Percentiles rank a stretch among this genome's conserved stretches.
Conservation (phyloP, 2,113 vertebrate genomes). For the Cephalopholis sonnerati region DNA sequence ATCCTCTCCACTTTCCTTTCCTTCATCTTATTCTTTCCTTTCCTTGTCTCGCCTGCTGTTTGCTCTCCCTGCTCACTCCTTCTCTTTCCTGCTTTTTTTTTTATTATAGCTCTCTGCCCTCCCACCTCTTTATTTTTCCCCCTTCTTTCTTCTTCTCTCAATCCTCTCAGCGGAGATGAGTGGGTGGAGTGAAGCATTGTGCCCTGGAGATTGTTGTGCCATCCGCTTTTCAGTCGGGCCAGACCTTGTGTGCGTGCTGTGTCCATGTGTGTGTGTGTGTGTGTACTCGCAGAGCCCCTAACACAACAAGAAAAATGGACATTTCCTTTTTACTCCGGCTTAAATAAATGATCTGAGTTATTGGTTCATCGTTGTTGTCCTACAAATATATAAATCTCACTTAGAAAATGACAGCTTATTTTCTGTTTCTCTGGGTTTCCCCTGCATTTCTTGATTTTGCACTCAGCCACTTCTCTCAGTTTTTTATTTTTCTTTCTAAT, state of each 20-base stretch:
- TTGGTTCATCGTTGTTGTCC: slow-evolving; percentile 46
- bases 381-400: slow-evolving; percentile 69
- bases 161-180: slow-evolving; percentile 74
- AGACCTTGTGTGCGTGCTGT: slow-evolving; percentile 24
- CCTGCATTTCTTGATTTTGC: slow-evolving; percentile 13
- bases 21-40: slow-evolving; percentile 31
- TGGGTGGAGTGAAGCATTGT: slow-evolving; percentile 78
- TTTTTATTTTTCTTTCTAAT: slow-evolving; percentile 13
- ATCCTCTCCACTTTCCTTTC: slow-evolving; percentile 16
- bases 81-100: neutral
- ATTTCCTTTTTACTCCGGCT: slow-evolving; percentile 44
- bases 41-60: slow-evolving; percentile 26
- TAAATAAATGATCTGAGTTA: slow-evolving; percentile 61
- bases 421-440: slow-evolving; percentile 31
- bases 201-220: slow-evolving; percentile 79
- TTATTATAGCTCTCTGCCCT: slow-evolving; percentile 30
- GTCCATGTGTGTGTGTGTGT: slow-evolving; percentile 10
- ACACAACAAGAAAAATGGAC: slow-evolving; percentile 51
- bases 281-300: slow-evolving; percentile 4
- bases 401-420: slow-evolving; percentile 71
- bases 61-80: slow-evolving; percentile 11
- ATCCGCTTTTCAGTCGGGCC: slow-evolving; percentile 58
- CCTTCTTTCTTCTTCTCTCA: slow-evolving; percentile 48
- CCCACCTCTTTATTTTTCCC: slow-evolving; percentile 38
- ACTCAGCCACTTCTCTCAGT: neutral